These are phyloP conservation scores for Seira sanloemensis DNA, from an alignment of 2,888 invertebrate species.

Conservation along the genomic window DNA sequence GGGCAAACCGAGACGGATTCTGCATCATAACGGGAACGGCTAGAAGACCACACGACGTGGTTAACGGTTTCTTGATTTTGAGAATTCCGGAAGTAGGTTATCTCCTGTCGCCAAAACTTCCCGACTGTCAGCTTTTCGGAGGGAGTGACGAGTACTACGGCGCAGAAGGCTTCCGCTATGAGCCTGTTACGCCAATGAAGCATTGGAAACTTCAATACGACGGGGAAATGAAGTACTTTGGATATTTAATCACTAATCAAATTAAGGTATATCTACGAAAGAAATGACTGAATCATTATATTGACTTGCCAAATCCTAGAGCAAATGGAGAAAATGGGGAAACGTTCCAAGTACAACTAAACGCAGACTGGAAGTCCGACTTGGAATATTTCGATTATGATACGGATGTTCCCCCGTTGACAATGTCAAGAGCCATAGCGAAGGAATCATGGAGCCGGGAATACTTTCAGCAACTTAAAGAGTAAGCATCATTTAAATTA, in stretches of 20 bases:
- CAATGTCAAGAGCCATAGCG: conserved; percentile 85
- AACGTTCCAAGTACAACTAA: conserved; percentile 80
- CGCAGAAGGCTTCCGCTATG: conserved; percentile 83
- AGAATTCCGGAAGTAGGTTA: conserved; percentile 83
- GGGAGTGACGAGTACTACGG: conserved; percentile 80
- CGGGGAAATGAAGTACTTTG: conserved; percentile 77
- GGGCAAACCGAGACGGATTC: conserved; percentile 80
- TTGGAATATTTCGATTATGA: conserved; percentile 85
- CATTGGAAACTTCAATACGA: conserved; percentile 83
- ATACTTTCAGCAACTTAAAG: conserved; percentile 82
- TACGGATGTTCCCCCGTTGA: conserved; percentile 81
- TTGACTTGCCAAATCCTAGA: not conserved
- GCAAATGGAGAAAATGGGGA: conserved; percentile 77
- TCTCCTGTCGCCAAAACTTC: conserved; percentile 82
- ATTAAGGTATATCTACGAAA: too few relatives aligned
- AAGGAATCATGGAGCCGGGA: conserved; percentile 84
- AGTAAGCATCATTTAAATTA: too few relatives aligned
- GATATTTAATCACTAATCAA: not conserved
- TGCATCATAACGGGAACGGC: conserved; percentile 80
- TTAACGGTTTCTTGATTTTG: conserved; percentile 81
- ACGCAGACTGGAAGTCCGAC: conserved; percentile 78
- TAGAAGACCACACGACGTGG: conserved; percentile 78
- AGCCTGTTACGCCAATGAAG: conserved; percentile 84
- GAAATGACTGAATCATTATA: too few relatives aligned
- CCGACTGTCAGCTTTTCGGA: conserved; percentile 83